phyloP scores from a whole-genome alignment of 2,113 vertebrate species.

The Hypanus sabinus region DNA sequence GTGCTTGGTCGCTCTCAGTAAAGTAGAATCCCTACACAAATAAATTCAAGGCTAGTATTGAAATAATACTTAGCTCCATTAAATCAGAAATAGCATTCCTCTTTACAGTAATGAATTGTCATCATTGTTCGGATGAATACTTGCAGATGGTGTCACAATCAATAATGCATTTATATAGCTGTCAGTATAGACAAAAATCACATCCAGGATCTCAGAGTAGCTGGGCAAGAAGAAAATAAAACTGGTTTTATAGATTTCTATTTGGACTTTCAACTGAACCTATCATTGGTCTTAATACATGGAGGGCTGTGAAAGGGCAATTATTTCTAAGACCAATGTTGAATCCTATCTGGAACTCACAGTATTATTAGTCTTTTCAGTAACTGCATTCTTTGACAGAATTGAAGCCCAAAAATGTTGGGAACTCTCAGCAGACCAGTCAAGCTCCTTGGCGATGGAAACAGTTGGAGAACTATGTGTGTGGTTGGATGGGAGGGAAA shows the following conservation, averaged over 20 bases:
- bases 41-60: background rate
- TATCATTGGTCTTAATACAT: background rate
- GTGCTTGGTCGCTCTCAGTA: background rate
- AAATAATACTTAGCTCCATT: background rate
- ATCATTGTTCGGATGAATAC: background rate
- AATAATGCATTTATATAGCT: background rate
- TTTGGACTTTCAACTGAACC: background rate
- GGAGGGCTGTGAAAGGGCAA: background rate
- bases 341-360: background rate
- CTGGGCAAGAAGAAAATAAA: background rate
- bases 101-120: background rate
- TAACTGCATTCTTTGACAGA: background rate
- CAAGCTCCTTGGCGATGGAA: too few relatives aligned
- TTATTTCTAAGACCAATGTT: background rate
- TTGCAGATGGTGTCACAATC: background rate
- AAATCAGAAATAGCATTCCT: background rate
- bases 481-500: too few relatives aligned
- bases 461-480: too few relatives aligned
- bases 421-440: too few relatives aligned
- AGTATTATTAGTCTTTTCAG: background rate
- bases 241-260: background rate
- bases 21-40: background rate
- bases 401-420: background rate
- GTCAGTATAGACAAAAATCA: background rate
- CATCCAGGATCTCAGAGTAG: background rate